Base-by-base conservation (phyloP, 53 echinoderm and acorn worm genomes). In the Patiria pectinifera region DNA sequence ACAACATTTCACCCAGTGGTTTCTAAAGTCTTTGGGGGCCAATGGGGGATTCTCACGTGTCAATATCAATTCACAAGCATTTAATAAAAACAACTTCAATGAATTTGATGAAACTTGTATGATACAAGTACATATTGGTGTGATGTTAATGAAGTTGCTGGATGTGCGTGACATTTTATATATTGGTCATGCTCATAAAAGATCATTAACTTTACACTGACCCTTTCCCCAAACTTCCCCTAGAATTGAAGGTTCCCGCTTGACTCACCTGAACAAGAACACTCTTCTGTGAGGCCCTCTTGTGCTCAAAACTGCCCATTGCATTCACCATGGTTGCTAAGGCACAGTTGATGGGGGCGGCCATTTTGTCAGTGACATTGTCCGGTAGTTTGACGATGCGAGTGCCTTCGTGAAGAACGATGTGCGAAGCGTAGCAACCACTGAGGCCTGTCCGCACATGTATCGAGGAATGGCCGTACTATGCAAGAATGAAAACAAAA, bases 271-370 rank as follows among this genome's bases (percentile, higher is more conserved):
- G 97, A 43, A 97, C 75, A 6, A 97, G 94, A 12, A 95, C 91
- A 4, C 81, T 91, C 66, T 70, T 94, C 74, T 89, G 49, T 23
- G 69, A 49, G 7, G 78, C 62, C 35, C 86, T 89, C 82, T 93
- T 81, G 78, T 85, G 89, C 45, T 94, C 89, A 62, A 97, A 88
- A 48, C 93, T 92, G 13, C 85, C 93, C 3, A 93, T 85, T 26
- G 95, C 97, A 88, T 92, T 93, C 59, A 96, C 93, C 97, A 97
- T 97, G 59, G 97, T 97, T 71, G 96, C 97, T 61, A 97, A 77
- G 94, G 97, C 95, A 77, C 96, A 97, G 86, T 97, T 97, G 62
- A 96, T 89, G 6, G 97, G 95, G 71, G 96, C 96, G 23, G 97
- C 97, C 96, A 97, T 96, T 76, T 94, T 95, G 92, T 97, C 96